Evolutionary conservation across 2,888 invertebrate genomes (phyloP).

Genomic region (Clostera curtula): DNA sequence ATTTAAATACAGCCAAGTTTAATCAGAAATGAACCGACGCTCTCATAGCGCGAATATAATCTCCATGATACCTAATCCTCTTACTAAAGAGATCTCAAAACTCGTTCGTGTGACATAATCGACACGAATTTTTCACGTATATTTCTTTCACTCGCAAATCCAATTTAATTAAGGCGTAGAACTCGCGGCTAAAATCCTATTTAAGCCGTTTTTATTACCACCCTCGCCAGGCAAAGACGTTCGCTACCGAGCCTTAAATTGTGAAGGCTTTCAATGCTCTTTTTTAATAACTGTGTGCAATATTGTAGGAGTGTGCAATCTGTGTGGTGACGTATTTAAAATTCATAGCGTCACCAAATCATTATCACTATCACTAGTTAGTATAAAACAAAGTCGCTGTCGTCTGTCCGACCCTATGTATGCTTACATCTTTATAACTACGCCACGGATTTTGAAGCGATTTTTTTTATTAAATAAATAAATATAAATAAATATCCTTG

Average conservation of each 20-base stretch:
- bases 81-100: constrained; percentile 57
- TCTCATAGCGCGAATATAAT: constrained; percentile 36
- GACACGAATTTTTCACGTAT: constrained; percentile 71
- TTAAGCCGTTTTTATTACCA: constrained; percentile 75
- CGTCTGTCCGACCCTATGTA: no score
- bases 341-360: no score
- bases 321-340: no score
- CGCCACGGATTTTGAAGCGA: no score
- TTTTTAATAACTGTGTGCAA: constrained; percentile 51
- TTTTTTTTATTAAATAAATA: no score
- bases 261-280: constrained; percentile 63
- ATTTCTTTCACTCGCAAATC: constrained; percentile 73
- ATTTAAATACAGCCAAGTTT: constrained; percentile 23
- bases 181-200: constrained; percentile 74
- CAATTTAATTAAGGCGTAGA: constrained; percentile 74
- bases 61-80: constrained; percentile 48
- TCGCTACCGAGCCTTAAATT: constrained; percentile 63
- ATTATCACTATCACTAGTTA: no score
- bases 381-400: no score
- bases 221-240: constrained; percentile 71
- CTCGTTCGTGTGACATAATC: constrained; percentile 65
- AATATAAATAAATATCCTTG: no score
- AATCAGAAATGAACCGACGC: constrained; percentile 21
- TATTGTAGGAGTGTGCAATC: no score
- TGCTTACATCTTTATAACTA: no score